These are phyloP conservation scores for Sarcophaga carnaria DNA, from an alignment of 2,888 invertebrate species.

Conservation along the genomic window DNA sequence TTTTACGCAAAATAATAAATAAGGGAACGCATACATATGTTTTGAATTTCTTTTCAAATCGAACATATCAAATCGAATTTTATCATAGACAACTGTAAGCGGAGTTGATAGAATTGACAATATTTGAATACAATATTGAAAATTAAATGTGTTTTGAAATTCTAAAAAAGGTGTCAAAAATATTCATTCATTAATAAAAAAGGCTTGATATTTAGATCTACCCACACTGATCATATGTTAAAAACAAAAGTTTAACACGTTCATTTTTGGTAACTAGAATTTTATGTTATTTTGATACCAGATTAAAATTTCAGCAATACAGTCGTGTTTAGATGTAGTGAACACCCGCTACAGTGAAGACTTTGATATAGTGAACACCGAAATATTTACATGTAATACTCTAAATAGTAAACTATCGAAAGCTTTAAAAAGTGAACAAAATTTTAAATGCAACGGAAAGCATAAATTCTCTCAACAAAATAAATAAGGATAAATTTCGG, in stretches of 20 bases:
- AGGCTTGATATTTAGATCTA: background rate
- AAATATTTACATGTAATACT: no score
- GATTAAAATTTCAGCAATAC: slow-evolving; percentile 41
- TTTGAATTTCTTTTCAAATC: background rate
- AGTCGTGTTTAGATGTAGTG: no score
- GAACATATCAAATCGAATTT: background rate
- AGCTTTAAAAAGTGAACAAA: no score
- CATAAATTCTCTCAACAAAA: no score
- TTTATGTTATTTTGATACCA: slow-evolving; percentile 26
- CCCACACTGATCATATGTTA: slow-evolving; percentile 46
- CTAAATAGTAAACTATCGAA: no score
- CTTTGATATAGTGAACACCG: no score
- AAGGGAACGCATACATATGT: slow-evolving; percentile 32
- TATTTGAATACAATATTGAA: background rate
- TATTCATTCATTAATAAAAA: slow-evolving; percentile 50
- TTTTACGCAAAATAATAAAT: slow-evolving; percentile 22
- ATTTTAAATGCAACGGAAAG: no score
- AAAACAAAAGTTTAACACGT: background rate
- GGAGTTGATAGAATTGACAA: no score
- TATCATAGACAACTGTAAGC: no score
- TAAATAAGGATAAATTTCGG: no score
- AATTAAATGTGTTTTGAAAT: slow-evolving; percentile 36
- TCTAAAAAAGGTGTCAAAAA: slow-evolving; percentile 60
- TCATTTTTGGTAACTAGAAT: slow-evolving; percentile 38
- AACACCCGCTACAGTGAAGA: no score